Evolutionary conservation across 2,888 invertebrate species (phyloP).

Genomic region (Falcaria lacertinaria): DNA sequence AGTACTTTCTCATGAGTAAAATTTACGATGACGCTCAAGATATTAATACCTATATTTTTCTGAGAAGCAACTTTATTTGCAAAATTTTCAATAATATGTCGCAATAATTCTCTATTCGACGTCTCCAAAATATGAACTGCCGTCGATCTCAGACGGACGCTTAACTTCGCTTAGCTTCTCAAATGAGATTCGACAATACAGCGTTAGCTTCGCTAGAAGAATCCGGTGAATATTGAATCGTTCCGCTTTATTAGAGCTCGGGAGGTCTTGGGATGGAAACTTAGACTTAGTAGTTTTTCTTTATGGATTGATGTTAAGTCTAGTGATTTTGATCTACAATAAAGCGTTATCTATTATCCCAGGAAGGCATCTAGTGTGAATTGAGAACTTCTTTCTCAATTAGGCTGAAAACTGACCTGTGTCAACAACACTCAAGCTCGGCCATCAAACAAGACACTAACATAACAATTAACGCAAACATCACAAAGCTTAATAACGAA

Average conservation of each 20-base stretch:
- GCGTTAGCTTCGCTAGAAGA: not conserved
- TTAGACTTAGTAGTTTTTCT: not conserved
- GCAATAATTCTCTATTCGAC: not conserved
- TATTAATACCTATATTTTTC: no score
- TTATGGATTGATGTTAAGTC: not conserved
- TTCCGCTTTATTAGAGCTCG: not conserved
- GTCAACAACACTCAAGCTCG: not conserved
- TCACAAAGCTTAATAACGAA: not conserved
- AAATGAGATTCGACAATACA: constrained; percentile 1
- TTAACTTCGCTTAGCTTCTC: constrained; percentile 1
- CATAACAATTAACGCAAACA: not conserved
- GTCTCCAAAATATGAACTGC: not conserved
- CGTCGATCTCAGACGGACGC: not conserved
- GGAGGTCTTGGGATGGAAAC: not conserved
- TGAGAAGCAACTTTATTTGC: no score
- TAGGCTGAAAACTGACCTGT: not conserved
- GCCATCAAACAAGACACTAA: not conserved
- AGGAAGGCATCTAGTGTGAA: no score
- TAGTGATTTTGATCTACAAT: not conserved
- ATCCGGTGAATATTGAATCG: not conserved
- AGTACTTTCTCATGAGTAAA: no score
- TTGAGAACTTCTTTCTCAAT: no score
- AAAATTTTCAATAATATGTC: no score
- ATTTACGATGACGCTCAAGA: no score
- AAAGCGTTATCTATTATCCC: no score